Conservation (phyloP, 2,888 invertebrate genomes). For the Calameuta pallipes region DNA sequence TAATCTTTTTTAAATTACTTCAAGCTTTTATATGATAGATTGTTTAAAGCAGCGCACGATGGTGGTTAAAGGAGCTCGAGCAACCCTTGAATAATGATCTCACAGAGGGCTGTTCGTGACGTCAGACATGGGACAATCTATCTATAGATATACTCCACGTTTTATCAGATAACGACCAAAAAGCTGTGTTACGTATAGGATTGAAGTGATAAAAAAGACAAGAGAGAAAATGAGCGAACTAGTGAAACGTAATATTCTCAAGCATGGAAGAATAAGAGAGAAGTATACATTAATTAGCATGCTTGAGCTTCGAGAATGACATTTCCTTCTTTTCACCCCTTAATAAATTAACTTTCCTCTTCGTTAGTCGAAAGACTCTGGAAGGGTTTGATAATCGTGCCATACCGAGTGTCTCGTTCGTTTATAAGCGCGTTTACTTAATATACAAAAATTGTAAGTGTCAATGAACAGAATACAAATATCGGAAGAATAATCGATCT, state of each 20-base stretch:
- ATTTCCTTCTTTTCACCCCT: neutral
- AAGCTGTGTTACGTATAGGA: neutral
- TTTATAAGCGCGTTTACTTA: neutral
- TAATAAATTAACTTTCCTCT: neutral
- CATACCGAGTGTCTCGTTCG: neutral
- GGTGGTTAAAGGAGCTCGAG: neutral
- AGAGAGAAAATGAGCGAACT: neutral
- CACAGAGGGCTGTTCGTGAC: neutral
- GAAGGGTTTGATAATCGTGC: neutral
- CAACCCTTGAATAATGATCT: neutral
- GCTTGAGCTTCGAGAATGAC: neutral
- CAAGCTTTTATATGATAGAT: neutral
- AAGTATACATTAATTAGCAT: neutral
- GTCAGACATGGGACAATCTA: neutral
- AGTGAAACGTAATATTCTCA: neutral
- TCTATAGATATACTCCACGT: neutral
- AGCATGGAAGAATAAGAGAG: neutral
- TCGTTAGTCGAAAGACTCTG: neutral
- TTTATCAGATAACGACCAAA: neutral
- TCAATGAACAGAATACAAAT: neutral
- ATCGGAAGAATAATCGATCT: neutral
- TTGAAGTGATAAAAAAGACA: neutral
- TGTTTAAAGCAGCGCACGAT: neutral
- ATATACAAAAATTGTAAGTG: neutral
- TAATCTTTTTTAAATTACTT: neutral